These are phyloP conservation scores for Penelope pileata DNA, from an alignment of 2,113 vertebrate species.

Conservation along the genomic window DNA sequence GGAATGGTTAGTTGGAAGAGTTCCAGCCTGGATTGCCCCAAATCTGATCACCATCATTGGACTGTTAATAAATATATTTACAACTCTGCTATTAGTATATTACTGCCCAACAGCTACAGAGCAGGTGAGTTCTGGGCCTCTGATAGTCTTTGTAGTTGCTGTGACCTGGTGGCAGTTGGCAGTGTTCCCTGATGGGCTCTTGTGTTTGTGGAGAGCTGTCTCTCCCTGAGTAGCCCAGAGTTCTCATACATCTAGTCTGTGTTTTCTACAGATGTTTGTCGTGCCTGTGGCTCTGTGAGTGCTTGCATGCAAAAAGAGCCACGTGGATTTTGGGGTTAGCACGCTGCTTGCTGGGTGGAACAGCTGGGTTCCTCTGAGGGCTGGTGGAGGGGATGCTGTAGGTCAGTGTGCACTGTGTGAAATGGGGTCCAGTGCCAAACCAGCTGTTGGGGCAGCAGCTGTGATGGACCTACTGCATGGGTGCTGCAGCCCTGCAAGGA, in stretches of 20 bases:
- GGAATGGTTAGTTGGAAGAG: conserved; percentile 92
- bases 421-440: not conserved
- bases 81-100: conserved; percentile 91
- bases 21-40: conserved; percentile 95
- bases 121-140: conserved; percentile 80
- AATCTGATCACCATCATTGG: conserved; percentile 97
- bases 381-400: not conserved
- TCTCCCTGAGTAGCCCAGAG: accelerated
- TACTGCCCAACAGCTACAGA: conserved; percentile 98
- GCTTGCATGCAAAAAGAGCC: not conserved
- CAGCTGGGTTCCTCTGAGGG: not conserved
- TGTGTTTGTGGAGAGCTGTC: not conserved
- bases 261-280: not conserved
- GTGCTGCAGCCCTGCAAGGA: not conserved
- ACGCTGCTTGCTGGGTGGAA: accelerated
- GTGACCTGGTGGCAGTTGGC: not conserved
- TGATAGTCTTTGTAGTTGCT: not conserved
- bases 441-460: not conserved
- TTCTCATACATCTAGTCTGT: accelerated
- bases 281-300: not conserved
- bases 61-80: conserved; percentile 93
- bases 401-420: accelerated
- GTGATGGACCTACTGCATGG: not conserved
- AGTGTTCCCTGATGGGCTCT: not conserved
- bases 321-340: not conserved